Base-by-base conservation (phyloP, 1,140 invertebrate species). In the Mya arenaria region DNA sequence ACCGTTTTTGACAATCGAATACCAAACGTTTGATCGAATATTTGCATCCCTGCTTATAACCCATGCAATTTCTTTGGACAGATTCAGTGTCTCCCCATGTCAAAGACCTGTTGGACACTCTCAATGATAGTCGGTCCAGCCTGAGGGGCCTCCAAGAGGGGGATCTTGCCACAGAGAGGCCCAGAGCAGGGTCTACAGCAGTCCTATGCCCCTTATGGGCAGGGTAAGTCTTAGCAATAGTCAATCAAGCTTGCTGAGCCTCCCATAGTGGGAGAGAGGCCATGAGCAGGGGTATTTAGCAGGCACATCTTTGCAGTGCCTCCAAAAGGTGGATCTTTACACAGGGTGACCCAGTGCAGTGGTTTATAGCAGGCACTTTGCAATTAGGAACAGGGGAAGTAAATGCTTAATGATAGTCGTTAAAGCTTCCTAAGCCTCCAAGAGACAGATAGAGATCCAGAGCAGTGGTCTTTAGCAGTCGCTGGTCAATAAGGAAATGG, bases 101-200 rank as follows among this genome's bases (percentile, higher is more conserved):
- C 0, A 39, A 55, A 39, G 39, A 74, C 17, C 68, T 82, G 0
- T 32, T 82, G 4, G 41, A 73, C 39, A 82, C 32, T 6, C 32
- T 82, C n/a, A 71, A 63, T 66, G 79, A 82, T 44, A 52, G 34
- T 30, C 55, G 79, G 17, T 39, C 55, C 28, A 62, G 68, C 48
- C 30, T 82, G 39, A 68, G 41, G 8, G 62, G 37, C 30, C 60
- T 82, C 6, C 19, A 73, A 19, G 79, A 66, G 48, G 73, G 56
- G 34, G 25, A 63, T 13, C 25, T 58, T 6, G 66, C 0, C 34
- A 62, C 1, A 10, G 78, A 60, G 83, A 84, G 72, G 55, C 73
- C 88, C 17, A 48, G 85, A 34, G 88, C 87, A 52, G 88, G 8
- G 88, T 89, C 1, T 89, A 89, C 74, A 88, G 86, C 60, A 89